phyloP scores from a whole-genome alignment of 2,113 vertebrate genomes.

The Emydura subglobosa region DNA sequence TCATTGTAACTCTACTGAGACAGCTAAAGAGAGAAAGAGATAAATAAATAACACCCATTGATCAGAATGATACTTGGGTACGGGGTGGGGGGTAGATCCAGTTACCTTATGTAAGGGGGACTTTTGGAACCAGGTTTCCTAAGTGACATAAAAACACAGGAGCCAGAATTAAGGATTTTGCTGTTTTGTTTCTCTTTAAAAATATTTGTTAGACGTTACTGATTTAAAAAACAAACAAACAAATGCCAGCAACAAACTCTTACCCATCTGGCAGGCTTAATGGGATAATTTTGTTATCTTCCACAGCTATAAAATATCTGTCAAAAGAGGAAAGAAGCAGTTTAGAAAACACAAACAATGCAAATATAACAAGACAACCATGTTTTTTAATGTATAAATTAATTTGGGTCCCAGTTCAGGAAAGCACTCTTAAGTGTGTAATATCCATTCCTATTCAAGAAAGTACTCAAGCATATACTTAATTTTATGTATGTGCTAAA shows the following conservation, averaged over 20 bases:
- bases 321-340: slow-evolving; percentile 5
- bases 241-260: slow-evolving; percentile 32
- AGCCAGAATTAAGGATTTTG: slow-evolving; percentile 20
- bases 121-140: slow-evolving; percentile 77
- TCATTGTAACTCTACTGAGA: slow-evolving; percentile 33
- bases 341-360: not conserved
- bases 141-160: slow-evolving; percentile 45
- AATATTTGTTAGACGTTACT: not conserved
- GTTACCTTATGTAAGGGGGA: slow-evolving; percentile 92
- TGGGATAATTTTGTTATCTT: slow-evolving; percentile 84
- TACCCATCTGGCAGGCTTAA: slow-evolving; percentile 86
- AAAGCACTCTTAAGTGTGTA: not conserved
- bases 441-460: not conserved
- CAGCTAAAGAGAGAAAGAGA: not conserved
- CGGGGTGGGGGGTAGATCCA: not conserved
- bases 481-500: not conserved
- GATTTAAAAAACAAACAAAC: not conserved
- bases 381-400: not conserved
- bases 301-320: slow-evolving; percentile 91
- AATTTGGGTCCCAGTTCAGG: not conserved
- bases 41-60: not conserved
- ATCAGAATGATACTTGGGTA: not conserved
- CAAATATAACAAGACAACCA: not conserved
- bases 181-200: not conserved
- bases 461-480: not conserved